Base-by-base conservation (phyloP, 2,888 invertebrate species). In the Saturnia japonica region DNA sequence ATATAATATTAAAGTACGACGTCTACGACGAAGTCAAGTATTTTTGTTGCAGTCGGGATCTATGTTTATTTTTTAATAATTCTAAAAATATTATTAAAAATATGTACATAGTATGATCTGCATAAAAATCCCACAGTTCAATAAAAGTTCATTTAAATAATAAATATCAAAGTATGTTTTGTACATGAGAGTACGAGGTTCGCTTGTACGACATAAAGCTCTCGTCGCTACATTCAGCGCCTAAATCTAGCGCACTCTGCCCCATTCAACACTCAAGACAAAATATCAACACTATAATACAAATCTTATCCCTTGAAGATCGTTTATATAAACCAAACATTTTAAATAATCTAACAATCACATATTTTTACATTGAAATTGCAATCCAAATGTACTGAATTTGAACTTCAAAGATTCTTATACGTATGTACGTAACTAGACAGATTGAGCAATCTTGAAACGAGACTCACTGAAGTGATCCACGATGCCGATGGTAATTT, bases 141-240 rank as follows among this genome's bases (percentile, higher is more conserved):
- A n/a, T n/a, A n/a, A n/a, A n/a, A n/a, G n/a, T n/a, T n/a, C n/a
- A n/a, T n/a, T n/a, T n/a, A n/a, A n/a, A 45, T 4, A n/a, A 51
- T n/a, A 8, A 51, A n/a, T 51, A n/a, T n/a, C 19, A 51, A 51
- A 22, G 22, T 28, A 6, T 7, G 3, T 64, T 64, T 64, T 64
- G 9, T n/a, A 40, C n/a, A 19, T n/a, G 64, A 64, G 9, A 64
- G 19, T 64, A 64, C 64, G 40, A 7, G 16, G 40, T 7, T 64
- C 40, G 64, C 40, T 64, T 40, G 19, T 25, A 25, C 19, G 9
- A 40, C 19, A 64, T 40, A 64, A 64, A 64, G 40, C 64, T 64
- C 40, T 64, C 64, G n/a, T 64, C 64, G 64, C 64, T 40, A 64
- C 40, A 64, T 64, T 64, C 64, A 64, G 40, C 64, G 34, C 19